Percentiles rank a stretch among this genome's conserved stretches.
phyloP scores from a whole-genome alignment of 2,888 invertebrate species.

The Trichopria drosophilae region DNA sequence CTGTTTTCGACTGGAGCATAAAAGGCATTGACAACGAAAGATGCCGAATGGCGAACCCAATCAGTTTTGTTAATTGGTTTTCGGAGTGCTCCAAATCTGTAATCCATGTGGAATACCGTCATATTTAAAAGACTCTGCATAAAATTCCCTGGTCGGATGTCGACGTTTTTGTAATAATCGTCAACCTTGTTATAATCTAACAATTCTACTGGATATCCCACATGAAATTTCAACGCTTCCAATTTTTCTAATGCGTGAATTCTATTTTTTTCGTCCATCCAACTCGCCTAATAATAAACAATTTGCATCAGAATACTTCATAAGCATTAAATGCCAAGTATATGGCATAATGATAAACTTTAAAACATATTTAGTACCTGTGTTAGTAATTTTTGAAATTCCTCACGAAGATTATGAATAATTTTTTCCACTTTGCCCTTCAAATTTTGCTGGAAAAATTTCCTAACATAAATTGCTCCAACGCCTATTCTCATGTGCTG shows the following conservation, averaged over 20 bases:
- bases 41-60: constrained; percentile 82
- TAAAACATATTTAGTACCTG: constrained; percentile 53
- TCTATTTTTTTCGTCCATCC: constrained; percentile 89
- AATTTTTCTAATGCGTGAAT: constrained; percentile 65
- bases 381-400: constrained; percentile 77
- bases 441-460: constrained; percentile 83
- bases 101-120: constrained; percentile 78
- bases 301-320: no score
- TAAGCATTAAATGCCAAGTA: background rate
- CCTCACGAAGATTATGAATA: constrained; percentile 79
- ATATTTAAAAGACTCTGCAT: constrained; percentile 77
- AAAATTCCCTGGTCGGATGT: constrained; percentile 71
- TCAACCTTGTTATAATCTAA: constrained; percentile 57
- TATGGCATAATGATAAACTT: constrained; percentile 6
- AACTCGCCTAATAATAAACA: constrained; percentile 65
- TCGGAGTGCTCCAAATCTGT: constrained; percentile 63
- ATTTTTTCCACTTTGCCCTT: constrained; percentile 82
- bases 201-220: constrained; percentile 61
- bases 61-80: constrained; percentile 83
- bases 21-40: constrained; percentile 84
- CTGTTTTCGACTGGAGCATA: constrained; percentile 85
- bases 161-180: constrained; percentile 64
- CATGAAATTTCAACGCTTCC: constrained; percentile 58
- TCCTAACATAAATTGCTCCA: constrained; percentile 84
- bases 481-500: constrained; percentile 75